Conservation (phyloP, 1,140 invertebrate species). For the Delia radicum region DNA sequence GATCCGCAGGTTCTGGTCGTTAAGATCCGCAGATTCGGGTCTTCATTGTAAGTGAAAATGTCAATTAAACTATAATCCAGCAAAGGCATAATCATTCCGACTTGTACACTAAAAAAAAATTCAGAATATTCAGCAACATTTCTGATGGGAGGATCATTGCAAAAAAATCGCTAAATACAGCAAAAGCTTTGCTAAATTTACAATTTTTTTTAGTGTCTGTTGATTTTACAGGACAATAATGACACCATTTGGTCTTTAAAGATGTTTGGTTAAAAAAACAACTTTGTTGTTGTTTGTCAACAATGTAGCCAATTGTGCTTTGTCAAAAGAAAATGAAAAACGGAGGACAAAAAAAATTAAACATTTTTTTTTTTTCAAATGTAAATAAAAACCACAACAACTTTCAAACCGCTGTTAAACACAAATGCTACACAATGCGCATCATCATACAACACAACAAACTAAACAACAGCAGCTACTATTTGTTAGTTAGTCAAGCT, state of each 20-base stretch:
- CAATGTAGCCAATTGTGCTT: constrained; percentile 13
- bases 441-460: background rate
- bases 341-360: background rate
- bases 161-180: too few relatives aligned
- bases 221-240: background rate
- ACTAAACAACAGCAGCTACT: background rate
- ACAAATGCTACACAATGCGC: constrained; percentile 3
- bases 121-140: too few relatives aligned
- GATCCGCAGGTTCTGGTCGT: too few relatives aligned
- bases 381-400: constrained; percentile 20
- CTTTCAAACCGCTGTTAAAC: constrained; percentile 20
- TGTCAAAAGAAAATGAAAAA: background rate
- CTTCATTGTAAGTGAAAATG: too few relatives aligned
- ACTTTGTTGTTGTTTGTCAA: constrained; percentile 10
- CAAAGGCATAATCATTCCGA: too few relatives aligned
- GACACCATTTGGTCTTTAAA: background rate
- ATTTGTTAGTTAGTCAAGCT: background rate
- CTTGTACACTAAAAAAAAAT: too few relatives aligned
- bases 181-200: too few relatives aligned
- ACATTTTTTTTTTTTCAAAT: background rate
- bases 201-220: too few relatives aligned
- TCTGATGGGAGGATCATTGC: too few relatives aligned
- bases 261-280: background rate
- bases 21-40: too few relatives aligned
- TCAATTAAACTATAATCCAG: too few relatives aligned